Conservation (phyloP, 2,797 vertebrate genomes). For the Chloroceryle amazona region DNA sequence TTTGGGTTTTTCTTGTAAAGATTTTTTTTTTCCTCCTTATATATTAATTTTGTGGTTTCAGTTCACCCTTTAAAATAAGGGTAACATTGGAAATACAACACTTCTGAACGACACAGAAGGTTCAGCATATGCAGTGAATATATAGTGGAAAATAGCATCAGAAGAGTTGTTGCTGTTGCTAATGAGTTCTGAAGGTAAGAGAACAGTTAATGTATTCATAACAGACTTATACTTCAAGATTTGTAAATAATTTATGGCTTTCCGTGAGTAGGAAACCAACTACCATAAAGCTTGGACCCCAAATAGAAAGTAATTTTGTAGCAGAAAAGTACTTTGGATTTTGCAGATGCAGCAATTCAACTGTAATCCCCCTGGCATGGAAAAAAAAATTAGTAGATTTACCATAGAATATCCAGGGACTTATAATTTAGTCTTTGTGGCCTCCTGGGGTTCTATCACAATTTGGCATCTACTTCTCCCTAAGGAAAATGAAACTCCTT, state of each 20-base stretch:
- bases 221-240: constrained; percentile 34
- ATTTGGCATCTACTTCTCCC: constrained; percentile 22
- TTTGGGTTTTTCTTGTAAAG: background rate
- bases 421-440: constrained; percentile 30
- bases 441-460: background rate
- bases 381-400: background rate
- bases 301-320: constrained; percentile 42
- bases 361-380: background rate
- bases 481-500: constrained; percentile 21
- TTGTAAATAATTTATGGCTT: constrained; percentile 66
- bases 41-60: background rate
- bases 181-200: constrained; percentile 60
- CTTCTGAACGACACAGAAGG: constrained; percentile 25
- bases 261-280: constrained; percentile 15
- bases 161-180: constrained; percentile 55
- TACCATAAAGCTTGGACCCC: constrained; percentile 11
- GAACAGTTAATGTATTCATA: constrained; percentile 55
- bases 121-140: constrained; percentile 27
- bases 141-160: constrained; percentile 51
- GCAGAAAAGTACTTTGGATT: constrained; percentile 15
- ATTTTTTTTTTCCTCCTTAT: background rate
- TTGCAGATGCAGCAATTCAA: constrained; percentile 33
- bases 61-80: background rate
- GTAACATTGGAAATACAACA: background rate
- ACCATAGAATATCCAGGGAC: background rate